phyloP scores from a whole-genome alignment of 2,113 vertebrate genomes.

The Alexandromys fortis region DNA sequence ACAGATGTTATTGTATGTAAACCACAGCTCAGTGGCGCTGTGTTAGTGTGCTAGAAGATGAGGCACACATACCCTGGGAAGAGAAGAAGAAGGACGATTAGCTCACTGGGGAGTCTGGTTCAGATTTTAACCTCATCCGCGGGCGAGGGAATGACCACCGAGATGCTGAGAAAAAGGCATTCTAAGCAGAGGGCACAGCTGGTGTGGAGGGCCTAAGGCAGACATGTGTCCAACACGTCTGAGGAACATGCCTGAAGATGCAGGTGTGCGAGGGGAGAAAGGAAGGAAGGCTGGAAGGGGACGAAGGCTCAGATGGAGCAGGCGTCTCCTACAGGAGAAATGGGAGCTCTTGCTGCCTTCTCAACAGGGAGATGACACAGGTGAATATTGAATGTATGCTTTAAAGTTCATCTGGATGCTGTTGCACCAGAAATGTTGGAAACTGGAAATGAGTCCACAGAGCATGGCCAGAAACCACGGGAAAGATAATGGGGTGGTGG shows the following conservation, averaged over 20 bases:
- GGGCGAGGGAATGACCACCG: not conserved
- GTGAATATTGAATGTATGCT: not conserved
- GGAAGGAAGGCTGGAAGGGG: not conserved
- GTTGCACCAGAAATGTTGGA: not conserved
- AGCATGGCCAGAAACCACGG: not conserved
- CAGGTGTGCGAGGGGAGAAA: not conserved
- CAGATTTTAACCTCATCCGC: not conserved
- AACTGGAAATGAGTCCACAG: not conserved
- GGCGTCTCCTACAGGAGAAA: not conserved
- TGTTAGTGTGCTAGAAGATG: not conserved
- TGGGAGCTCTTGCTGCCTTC: not conserved
- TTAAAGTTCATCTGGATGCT: not conserved
- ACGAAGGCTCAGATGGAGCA: not conserved
- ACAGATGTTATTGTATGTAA: not conserved
- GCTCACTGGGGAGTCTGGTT: not conserved
- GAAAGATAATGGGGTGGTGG: not conserved
- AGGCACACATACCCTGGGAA: fast-evolving
- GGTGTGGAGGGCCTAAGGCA: not conserved
- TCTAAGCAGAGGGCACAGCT: not conserved
- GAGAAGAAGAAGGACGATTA: not conserved
- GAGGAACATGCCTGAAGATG: not conserved
- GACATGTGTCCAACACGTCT: not conserved
- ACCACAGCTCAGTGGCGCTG: not conserved
- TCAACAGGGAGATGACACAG: not conserved
- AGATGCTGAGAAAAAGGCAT: not conserved